Evolutionary conservation across 2,113 vertebrate genomes (phyloP), one percentile per base, ranked within the genome.

Genomic region (Sarotherodon lohbergeri): DNA sequence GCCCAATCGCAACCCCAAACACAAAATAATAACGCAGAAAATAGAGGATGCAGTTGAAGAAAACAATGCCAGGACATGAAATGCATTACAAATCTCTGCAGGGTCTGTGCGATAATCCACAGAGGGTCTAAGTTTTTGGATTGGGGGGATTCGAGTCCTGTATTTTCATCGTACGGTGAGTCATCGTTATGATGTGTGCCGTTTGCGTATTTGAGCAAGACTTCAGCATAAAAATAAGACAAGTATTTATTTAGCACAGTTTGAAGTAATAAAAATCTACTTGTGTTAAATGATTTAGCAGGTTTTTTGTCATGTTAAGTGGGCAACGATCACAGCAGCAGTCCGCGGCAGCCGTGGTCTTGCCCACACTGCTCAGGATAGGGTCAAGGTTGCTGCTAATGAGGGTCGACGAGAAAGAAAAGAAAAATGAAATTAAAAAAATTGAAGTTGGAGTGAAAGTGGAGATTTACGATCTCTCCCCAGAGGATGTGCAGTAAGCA

Each of bases 331-430:
- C 76, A 78, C 7, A 82, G 82, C 11, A 63, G 81, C 80, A 34
- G 82, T 57, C 78, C 5, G n/a, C 46, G 5, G 90, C 86, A 50
- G 36, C 80, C 52, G 85, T 39, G 43, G 79, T 41, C 79, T 85
- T 56, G 78, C 59, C 7, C 76, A 78, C 80, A 39, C 52, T 85
- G 73, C 50, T 78, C 22, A 46, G 85, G 83, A 84, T 46, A 68
- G 87, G 39, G 91, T 94, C 90, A 93, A 92, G 90, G 94, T 90
- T 90, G 88, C 52, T 19, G 85, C 88, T 93, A 92, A 95, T 87
- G 90, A 93, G 54, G 59, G 84, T 19, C 27, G 84, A 36, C 2
- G 27, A 55, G 71, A 50, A 68, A 68, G 2, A 78, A 5, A 50
- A 27, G 19, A 41, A 68, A 82, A 48, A 73, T 16, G 9, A 76